Base-by-base conservation (phyloP, 1,140 invertebrate genomes). In the Orussus abietinus region DNA sequence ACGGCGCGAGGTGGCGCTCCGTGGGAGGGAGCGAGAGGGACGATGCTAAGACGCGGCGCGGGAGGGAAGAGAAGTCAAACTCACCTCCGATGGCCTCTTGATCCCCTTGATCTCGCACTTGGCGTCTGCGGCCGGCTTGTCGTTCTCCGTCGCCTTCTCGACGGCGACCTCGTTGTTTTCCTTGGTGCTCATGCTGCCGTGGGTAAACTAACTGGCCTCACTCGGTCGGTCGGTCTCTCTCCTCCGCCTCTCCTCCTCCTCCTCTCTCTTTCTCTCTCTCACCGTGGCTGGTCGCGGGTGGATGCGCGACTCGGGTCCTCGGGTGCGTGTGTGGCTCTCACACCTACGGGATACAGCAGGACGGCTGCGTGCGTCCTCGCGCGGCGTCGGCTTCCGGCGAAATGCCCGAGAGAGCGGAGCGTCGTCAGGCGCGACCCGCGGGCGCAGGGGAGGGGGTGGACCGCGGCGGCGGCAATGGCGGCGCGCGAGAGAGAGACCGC, bases 71-170 rank as follows among this genome's bases (percentile, higher is more conserved):
- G n/a, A n/a, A n/a, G n/a, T n/a, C n/a, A n/a, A n/a, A 83, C 84
- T 85, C 75, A 90, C 87, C 80, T 90, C 88, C 58, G 86, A 84
- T 74, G 86, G 80, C 78, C 88, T 84, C 77, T 90, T 90, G 66
- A 84, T 86, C 69, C 86, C 86, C 77, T 90, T 90, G 55, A 88
- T 76, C 60, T 88, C 85, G 67, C 82, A 83, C 77, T 89, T 88
- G 28, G 80, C 79, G 68, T 87, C 84, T 32, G 59, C 71, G 42
- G 73, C 69, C 49, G 76, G 65, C 75, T 86, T 86, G 66, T 86
- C 84, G 71, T 83, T 86, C 64, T 84, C 83, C 62, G 79, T 81
- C 53, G 78, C 75, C 78, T 88, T 88, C 71, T 88, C 85, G 42
- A 88, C 83, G 50, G 82, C 84, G 66, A 88, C 85, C 76, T 88